Evolutionary conservation across 2,888 invertebrate genomes (phyloP).

Genomic region (Ectropis crepuscularia): DNA sequence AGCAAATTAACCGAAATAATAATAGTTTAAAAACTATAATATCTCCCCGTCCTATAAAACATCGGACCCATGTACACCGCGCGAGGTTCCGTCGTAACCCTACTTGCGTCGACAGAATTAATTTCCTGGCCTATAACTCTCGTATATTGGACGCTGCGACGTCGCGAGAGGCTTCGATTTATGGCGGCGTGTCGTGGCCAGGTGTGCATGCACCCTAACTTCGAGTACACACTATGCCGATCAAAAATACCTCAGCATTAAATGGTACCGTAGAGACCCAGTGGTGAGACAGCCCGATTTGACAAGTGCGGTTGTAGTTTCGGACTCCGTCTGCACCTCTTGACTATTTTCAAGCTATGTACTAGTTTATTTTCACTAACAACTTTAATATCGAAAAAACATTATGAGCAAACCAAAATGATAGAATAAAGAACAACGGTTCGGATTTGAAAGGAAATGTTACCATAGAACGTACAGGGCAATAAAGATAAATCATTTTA

Average conservation of each 20-base stretch:
- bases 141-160: slow-evolving; percentile 81
- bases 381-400: no score
- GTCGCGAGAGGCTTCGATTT: slow-evolving; percentile 77
- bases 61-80: slow-evolving; percentile 43
- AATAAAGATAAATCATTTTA: no score
- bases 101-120: slow-evolving; percentile 81
- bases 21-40: not conserved
- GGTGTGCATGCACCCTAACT: slow-evolving; percentile 51
- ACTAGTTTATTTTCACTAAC: no score
- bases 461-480: no score
- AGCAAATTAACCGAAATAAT: not conserved
- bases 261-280: no score
- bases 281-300: no score
- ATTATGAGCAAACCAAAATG: no score
- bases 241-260: not conserved
- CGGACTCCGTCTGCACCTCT: no score
- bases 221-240: slow-evolving; percentile 18
- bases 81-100: slow-evolving; percentile 64
- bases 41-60: slow-evolving; percentile 18
- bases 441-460: no score
- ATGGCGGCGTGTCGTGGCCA: slow-evolving; percentile 72
- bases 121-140: slow-evolving; percentile 83
- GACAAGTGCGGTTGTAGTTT: no score
- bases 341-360: no score
- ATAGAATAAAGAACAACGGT: no score